These are phyloP conservation scores for Suricata suricatta DNA, from an alignment of 2,113 vertebrate species.

Conservation along the genomic window DNA sequence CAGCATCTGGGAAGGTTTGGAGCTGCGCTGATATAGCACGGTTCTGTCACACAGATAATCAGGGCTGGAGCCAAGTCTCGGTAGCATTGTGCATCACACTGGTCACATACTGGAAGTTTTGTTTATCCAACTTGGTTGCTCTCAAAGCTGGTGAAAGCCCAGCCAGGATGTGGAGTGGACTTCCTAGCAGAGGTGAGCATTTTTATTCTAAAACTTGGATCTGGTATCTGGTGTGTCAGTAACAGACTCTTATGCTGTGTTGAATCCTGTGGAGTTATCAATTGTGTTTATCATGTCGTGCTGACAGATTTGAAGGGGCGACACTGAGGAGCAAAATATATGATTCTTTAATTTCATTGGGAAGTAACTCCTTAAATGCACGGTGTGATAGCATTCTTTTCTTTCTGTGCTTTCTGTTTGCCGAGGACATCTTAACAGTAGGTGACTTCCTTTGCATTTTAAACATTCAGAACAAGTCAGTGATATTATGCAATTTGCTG, in stretches of 20 bases:
- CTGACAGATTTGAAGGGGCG: conserved; percentile 45
- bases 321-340: conserved; percentile 62
- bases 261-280: conserved; percentile 74
- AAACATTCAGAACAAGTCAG: conserved; percentile 75
- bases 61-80: conserved; percentile 84
- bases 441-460: conserved; percentile 85
- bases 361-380: conserved; percentile 78
- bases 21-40: conserved; percentile 83
- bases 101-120: conserved; percentile 87
- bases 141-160: conserved; percentile 78
- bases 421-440: conserved; percentile 82
- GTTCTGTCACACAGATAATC: conserved; percentile 86
- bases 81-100: conserved; percentile 82
- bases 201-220: conserved; percentile 84
- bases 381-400: conserved; percentile 71
- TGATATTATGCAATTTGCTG: conserved; percentile 75
- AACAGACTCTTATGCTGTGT: conserved; percentile 67
- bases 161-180: conserved; percentile 91
- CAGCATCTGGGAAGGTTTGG: conserved; percentile 86
- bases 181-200: conserved; percentile 90
- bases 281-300: conserved; percentile 59
- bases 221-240: conserved; percentile 69
- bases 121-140: conserved; percentile 84
- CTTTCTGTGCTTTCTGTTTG: conserved; percentile 82
- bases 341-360: conserved; percentile 74